Base-by-base conservation (phyloP, 2,797 vertebrate genomes). In the Tapirus indicus region DNA sequence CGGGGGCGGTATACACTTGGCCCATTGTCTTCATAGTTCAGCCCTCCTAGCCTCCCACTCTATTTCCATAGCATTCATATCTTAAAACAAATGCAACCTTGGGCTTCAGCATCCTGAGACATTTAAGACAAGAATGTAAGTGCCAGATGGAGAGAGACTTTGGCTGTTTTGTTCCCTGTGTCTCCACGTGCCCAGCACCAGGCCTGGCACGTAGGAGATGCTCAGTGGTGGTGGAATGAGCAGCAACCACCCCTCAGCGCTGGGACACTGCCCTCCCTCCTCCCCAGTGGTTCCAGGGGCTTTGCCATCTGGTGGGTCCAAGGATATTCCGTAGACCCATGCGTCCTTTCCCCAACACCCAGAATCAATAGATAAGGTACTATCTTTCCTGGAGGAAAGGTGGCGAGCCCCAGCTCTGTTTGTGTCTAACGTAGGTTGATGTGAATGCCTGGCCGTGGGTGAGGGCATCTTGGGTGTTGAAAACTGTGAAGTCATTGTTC, bases 371-470 rank as follows among this genome's bases (percentile, higher is more conserved):
- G 49, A 6, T 58, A 49, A 52, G 44, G 21, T 9, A 27, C 7
- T 12, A 23, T 1, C 44, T 93, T 85, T 71, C 58, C 66, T 69
- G 77, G n/a, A 32, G 80, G 6, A 13, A 92, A 58, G 35, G 47
- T 12, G 1, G 27, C 5, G 8, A 44, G 8, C 44, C n/a, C 6
- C 32, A 25, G 12, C 17, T 72, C 62, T 52, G 49, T 75, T 56
- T 32, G 0, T 21, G 62, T 54, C 7, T 29, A 32, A 2, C 41
- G 0, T 27, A 62, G 11, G 25, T 27, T 49, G 35, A 27, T n/a
- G 9, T 20, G 18, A 60, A 16, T 38, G n/a, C 47, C 14, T 87
- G 20, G 23, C 80, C 35, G 1, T 8, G 29, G 49, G n/a, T 21
- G 66, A 84, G 35, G 52, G 60, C n/a, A 17, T 17, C 16, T 9